These are phyloP conservation scores for Dendrophyllia cribrosa DNA, from an alignment of 64 coral and sea anemone species.

Conservation along the genomic window DNA sequence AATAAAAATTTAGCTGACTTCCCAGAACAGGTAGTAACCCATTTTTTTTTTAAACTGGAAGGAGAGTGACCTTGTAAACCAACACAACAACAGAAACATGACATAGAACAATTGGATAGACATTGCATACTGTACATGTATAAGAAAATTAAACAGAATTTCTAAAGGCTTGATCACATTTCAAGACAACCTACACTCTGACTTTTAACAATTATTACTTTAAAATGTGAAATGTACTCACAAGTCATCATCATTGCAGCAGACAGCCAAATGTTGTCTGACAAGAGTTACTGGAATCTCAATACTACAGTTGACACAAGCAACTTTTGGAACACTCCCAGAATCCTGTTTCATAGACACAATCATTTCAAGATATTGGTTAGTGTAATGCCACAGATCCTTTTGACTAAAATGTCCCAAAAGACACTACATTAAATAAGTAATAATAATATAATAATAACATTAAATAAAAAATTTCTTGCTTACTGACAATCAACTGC, in stretches of 20 bases:
- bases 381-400: constrained; percentile 19
- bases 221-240: constrained; percentile 1
- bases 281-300: constrained; percentile 36
- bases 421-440: too few relatives aligned
- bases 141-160: too few relatives aligned
- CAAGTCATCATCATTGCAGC: constrained; percentile 5
- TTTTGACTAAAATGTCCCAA: constrained; percentile 23
- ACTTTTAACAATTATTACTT: constrained; percentile 4
- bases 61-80: neutral
- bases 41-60: neutral
- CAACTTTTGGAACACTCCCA: constrained; percentile 27
- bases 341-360: neutral
- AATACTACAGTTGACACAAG: constrained; percentile 36
- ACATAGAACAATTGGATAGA: neutral
- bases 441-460: too few relatives aligned
- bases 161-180: neutral
- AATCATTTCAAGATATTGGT: constrained; percentile 21
- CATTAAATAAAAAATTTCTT: too few relatives aligned
- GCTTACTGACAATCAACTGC: neutral
- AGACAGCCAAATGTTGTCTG: constrained; percentile 23
- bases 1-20: too few relatives aligned
- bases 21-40: too few relatives aligned
- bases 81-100: constrained; percentile 3
- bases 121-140: too few relatives aligned
- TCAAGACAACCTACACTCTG: constrained; percentile 9